Conservation (phyloP, 2,888 invertebrate species). For the Dastarcus helophoroides region DNA sequence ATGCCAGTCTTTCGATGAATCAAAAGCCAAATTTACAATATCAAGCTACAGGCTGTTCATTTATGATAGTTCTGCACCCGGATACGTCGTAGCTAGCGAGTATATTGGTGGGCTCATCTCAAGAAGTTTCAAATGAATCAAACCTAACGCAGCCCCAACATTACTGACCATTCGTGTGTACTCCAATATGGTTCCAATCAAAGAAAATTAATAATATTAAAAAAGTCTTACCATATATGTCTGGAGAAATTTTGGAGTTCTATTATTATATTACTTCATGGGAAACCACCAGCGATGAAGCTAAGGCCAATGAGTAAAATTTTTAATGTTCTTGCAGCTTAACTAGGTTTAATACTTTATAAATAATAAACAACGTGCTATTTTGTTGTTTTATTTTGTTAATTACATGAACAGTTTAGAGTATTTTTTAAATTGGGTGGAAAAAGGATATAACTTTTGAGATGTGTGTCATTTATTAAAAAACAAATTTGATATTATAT, state of each 20-base stretch:
- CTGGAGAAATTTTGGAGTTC: constrained; percentile 12
- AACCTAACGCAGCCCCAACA: background rate
- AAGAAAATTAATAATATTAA: constrained; percentile 13
- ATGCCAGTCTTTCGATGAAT: constrained; percentile 1
- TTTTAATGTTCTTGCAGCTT: no score
- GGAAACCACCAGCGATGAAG: no score
- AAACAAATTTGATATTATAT: no score
- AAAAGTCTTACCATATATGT: constrained; percentile 10
- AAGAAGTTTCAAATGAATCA: background rate
- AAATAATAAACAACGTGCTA: no score
- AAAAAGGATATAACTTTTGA: no score
- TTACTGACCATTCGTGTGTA: constrained; percentile 6
- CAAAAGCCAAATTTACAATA: constrained; percentile 10
- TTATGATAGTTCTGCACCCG: background rate
- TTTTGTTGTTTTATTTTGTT: no score
- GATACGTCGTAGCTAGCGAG: background rate
- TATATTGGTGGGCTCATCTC: background rate
- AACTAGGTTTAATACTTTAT: no score
- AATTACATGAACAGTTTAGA: no score
- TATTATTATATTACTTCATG: constrained; percentile 7
- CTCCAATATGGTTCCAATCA: constrained; percentile 11
- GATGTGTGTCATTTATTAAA: no score
- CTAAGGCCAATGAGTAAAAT: no score
- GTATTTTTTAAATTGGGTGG: no score
- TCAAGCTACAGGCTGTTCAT: constrained; percentile 10